Evolutionary conservation across 2,113 vertebrate species (phyloP).

Genomic region (Irena cyanogastra): DNA sequence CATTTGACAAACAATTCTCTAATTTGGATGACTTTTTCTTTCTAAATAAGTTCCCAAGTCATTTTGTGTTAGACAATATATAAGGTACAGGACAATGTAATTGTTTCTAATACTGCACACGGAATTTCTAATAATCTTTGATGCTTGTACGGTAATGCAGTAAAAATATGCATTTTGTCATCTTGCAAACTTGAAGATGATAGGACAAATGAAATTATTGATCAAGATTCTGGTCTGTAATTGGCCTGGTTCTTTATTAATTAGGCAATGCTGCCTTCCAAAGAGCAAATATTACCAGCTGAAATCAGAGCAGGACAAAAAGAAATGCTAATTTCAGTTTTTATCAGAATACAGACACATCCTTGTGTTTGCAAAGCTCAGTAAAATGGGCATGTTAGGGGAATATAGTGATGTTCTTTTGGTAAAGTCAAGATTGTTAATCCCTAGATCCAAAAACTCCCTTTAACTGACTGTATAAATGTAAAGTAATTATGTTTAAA

Average conservation of each 20-base stretch:
- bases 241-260: background rate
- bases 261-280: background rate
- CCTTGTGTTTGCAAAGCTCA: conserved; percentile 21
- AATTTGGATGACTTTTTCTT: background rate
- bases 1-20: background rate
- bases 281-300: conserved; percentile 39
- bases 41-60: background rate
- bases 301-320: conserved; percentile 58
- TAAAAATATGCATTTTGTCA: background rate
- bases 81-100: background rate
- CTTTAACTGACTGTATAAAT: conserved; percentile 25
- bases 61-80: background rate
- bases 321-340: conserved; percentile 50
- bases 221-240: background rate
- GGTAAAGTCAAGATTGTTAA: conserved; percentile 13
- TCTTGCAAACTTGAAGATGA: background rate
- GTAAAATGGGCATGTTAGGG: background rate
- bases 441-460: background rate
- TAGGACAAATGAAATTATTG: background rate
- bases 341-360: conserved; percentile 57
- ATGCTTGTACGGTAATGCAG: background rate
- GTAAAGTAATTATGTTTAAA: background rate
- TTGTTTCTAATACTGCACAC: background rate
- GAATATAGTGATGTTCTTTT: conserved; percentile 27
- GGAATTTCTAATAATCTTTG: background rate